Base-by-base conservation (phyloP, 2,888 invertebrate species). In the Agrochola circellaris region DNA sequence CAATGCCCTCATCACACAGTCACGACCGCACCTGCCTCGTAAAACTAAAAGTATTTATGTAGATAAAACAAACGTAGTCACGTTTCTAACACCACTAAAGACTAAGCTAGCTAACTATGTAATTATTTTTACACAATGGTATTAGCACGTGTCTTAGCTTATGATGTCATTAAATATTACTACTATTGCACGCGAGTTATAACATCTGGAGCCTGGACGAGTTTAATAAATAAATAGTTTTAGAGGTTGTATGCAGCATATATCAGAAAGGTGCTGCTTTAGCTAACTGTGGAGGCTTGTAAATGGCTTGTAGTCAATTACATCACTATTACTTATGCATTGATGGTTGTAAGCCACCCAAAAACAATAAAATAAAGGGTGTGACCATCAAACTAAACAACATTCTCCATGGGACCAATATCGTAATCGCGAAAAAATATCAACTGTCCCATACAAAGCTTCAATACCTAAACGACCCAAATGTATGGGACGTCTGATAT, bases 51-150 rank as follows among this genome's bases (percentile, higher is more conserved):
- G 70, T 73, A 81, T 15, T 45, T 45, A 45, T 79, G 68, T 38
- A 74, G 72, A 88, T 88, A 83, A 86, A 70, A 68, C 66, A 69
- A 62, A 77, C 54, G 8, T 61, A 51, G 77, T 88, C 87, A 88
- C 88, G 87, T 88, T 87, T 79, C 45, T 70, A 58, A 75, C 73
- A 70, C 65, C 34, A 56, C 71, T 66, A 34, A 38, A 69, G 65
- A 45, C 71, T 66, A 38, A 69, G 62, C 70, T 65, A 62, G 23
- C 11, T 60, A 64, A 67, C 67, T 77, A 20, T 20, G 51, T 51
- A 76, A 87, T 87, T 83, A 81, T 77, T 75, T 88, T 45, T 4
- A 54, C 20, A 74, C 68, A 83, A 83, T 75, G 8, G 69, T 38
- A 58, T 78, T 45, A 67, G 34, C 88, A 86, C 79, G 86, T 88